These are phyloP conservation scores for Squalus acanthias DNA, from an alignment of 2,797 vertebrate species.

Conservation along the genomic window DNA sequence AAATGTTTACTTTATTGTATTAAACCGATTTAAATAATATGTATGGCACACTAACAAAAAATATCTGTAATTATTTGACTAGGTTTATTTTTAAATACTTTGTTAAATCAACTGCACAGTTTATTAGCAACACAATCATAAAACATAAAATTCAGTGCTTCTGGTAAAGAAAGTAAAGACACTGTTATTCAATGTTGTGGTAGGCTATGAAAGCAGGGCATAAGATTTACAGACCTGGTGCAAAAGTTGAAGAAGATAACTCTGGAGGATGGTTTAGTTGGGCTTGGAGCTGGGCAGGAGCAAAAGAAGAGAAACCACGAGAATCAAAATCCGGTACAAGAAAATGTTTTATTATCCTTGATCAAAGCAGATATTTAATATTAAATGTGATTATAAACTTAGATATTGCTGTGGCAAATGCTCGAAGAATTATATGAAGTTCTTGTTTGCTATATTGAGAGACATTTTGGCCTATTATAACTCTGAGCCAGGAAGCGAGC, in stretches of 20 bases:
- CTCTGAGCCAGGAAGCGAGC: background rate
- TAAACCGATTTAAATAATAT: background rate
- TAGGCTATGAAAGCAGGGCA: constrained; percentile 82
- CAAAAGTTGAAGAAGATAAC: constrained; percentile 78
- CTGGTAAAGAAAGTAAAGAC: constrained; percentile 33
- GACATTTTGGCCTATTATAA: background rate
- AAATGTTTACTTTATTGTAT: background rate
- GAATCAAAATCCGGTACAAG: constrained; percentile 65
- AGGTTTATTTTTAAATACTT: background rate
- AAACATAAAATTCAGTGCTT: constrained; percentile 17
- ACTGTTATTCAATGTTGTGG: constrained; percentile 42
- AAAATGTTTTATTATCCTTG: background rate
- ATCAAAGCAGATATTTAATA: constrained; percentile 34
- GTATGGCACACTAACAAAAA: background rate
- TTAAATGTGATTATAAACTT: background rate
- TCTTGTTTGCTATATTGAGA: background rate
- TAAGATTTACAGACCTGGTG: constrained; percentile 77
- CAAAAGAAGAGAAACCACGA: constrained; percentile 53
- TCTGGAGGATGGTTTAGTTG: constrained; percentile 84
- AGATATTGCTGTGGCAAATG: background rate
- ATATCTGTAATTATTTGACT: background rate
- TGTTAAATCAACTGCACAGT: background rate
- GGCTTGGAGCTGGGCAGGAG: constrained; percentile 83
- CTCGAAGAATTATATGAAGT: constrained; percentile 27
- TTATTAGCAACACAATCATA: constrained; percentile 13